Evolutionary conservation across 2,113 vertebrate species (phyloP).

Genomic region (Prietella phreatophila): DNA sequence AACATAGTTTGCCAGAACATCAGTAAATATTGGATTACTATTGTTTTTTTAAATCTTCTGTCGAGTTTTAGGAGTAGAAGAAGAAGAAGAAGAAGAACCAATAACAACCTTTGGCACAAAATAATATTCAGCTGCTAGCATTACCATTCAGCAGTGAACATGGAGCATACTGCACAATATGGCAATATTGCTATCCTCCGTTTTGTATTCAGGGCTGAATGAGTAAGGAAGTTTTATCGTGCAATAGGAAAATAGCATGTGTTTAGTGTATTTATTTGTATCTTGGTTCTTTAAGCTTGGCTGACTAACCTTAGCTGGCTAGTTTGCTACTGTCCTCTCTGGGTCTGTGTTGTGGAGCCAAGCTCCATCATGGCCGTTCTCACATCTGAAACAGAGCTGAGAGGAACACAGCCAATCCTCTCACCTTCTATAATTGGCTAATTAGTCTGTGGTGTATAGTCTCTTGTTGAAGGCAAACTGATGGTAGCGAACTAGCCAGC

Average conservation of each 20-base stretch:
- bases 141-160: background rate
- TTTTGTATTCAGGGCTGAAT: background rate
- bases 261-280: background rate
- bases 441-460: slow-evolving; percentile 6
- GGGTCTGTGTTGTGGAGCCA: background rate
- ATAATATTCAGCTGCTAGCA: background rate
- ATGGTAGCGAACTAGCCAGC: background rate
- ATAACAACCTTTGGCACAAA: background rate
- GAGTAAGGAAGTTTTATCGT: background rate
- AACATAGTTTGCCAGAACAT: background rate
- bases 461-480: background rate
- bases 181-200: background rate
- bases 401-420: background rate
- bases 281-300: background rate
- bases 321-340: background rate
- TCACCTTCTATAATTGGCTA: slow-evolving; percentile 12
- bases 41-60: background rate
- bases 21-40: background rate
- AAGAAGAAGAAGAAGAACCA: background rate
- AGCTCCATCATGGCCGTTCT: background rate
- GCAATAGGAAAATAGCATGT: no score
- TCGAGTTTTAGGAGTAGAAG: background rate
- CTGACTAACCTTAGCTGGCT: background rate
- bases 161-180: background rate
- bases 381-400: background rate